A percentile compares a stretch with the other conserved stretches of the same genome.
Conservation (phyloP, 2,113 vertebrate species). For the Hippotragus niger region DNA sequence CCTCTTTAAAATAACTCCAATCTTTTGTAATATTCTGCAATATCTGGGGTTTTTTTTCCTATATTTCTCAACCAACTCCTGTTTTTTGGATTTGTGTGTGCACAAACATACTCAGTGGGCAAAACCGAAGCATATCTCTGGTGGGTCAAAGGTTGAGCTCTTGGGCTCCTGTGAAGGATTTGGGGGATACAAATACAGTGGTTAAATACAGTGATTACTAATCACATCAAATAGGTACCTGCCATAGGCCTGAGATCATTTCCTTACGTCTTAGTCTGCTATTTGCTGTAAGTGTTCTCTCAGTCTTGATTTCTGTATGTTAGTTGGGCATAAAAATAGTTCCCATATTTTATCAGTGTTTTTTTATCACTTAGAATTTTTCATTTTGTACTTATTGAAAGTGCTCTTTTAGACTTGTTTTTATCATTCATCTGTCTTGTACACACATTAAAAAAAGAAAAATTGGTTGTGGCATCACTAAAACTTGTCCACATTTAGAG, state of each 20-base stretch:
- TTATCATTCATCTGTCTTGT: neutral
- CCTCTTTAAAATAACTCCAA: neutral
- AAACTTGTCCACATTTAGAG: neutral
- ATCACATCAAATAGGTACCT: neutral
- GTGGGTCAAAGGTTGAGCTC: neutral
- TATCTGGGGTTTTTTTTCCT: neutral
- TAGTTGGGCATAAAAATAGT: neutral
- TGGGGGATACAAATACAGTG: neutral
- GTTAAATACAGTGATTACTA: neutral
- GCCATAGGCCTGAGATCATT: neutral
- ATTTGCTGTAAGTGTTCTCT: neutral
- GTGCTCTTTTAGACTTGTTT: neutral
- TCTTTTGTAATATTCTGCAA: neutral
- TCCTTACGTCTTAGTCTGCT: neutral
- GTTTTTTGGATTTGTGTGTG: neutral
- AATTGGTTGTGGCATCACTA: neutral
- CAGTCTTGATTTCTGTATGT: neutral
- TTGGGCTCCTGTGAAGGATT: neutral
- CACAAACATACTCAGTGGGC: neutral
- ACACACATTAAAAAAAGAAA: neutral
- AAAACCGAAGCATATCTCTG: neutral
- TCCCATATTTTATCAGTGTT: neutral
- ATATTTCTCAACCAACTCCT: neutral
- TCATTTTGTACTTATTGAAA: neutral
- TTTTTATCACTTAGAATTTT: neutral